Conservation (phyloP, 2,113 vertebrate species). For the Hypocryptadius cinnamomeus region DNA sequence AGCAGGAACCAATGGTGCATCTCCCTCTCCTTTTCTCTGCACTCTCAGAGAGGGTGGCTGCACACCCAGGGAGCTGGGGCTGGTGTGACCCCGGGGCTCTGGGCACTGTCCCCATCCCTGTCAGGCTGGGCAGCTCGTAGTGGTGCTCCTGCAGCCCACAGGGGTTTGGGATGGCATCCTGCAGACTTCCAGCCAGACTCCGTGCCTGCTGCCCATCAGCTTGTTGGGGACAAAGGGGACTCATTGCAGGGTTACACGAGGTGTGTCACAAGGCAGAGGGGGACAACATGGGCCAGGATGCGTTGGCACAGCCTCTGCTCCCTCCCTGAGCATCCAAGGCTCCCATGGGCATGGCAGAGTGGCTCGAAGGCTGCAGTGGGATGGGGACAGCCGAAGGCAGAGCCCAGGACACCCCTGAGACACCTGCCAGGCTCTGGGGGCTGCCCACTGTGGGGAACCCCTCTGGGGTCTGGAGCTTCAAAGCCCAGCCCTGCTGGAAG, state of each 20-base stretch:
- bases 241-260: rapidly evolving
- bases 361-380: rapidly evolving
- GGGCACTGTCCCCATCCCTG: rapidly evolving
- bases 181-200: background rate
- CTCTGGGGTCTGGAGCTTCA: background rate
- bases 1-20: rapidly evolving
- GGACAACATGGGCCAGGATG: rapidly evolving
- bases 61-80: background rate
- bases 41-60: background rate
- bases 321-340: background rate
- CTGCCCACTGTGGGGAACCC: rapidly evolving
- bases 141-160: rapidly evolving
- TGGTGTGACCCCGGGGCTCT: background rate
- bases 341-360: background rate
- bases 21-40: background rate
- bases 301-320: background rate
- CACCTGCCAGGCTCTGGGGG: rapidly evolving
- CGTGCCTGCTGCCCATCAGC: rapidly evolving
- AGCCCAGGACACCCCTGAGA: background rate
- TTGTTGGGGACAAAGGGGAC: background rate
- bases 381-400: background rate
- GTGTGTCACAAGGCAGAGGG: background rate
- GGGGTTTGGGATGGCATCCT: background rate
- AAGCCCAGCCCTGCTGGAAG: background rate
- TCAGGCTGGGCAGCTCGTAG: rapidly evolving